Evolutionary conservation across 2,797 vertebrate species (phyloP).

Genomic region (Nyctibius grandis): DNA sequence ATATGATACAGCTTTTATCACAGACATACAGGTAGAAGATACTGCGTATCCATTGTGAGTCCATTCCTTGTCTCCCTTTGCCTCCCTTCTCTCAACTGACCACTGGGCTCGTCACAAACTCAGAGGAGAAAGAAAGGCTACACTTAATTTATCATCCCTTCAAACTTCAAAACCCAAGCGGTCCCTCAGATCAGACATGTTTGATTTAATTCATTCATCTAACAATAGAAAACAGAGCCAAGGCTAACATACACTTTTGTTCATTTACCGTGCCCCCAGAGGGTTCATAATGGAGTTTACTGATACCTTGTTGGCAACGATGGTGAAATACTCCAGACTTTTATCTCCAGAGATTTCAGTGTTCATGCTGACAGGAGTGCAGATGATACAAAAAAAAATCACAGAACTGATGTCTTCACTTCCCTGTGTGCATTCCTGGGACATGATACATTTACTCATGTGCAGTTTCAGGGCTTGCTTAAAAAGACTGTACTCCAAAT

Average conservation of each 20-base stretch:
- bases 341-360: constrained; percentile 24
- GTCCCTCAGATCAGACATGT: background rate
- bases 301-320: constrained; percentile 32
- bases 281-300: constrained; percentile 16
- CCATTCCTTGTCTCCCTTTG: background rate
- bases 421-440: background rate
- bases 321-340: constrained; percentile 20
- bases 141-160: constrained; percentile 37
- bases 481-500: background rate
- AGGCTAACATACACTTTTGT: constrained; percentile 5
- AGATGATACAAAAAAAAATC: background rate
- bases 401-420: constrained; percentile 15
- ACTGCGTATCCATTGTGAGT: background rate
- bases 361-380: background rate
- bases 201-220: constrained; percentile 43
- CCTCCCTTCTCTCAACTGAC: background rate
- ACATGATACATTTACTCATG: background rate
- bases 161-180: constrained; percentile 14
- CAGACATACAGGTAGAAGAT: background rate
- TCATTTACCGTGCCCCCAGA: background rate
- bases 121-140: background rate
- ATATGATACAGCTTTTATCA: background rate
- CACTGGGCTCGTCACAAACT: background rate
- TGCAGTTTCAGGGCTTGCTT: background rate
- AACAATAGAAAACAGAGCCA: constrained; percentile 25